phyloP scores from a whole-genome alignment of 2,888 invertebrate species.

The Venusia cambrica region DNA sequence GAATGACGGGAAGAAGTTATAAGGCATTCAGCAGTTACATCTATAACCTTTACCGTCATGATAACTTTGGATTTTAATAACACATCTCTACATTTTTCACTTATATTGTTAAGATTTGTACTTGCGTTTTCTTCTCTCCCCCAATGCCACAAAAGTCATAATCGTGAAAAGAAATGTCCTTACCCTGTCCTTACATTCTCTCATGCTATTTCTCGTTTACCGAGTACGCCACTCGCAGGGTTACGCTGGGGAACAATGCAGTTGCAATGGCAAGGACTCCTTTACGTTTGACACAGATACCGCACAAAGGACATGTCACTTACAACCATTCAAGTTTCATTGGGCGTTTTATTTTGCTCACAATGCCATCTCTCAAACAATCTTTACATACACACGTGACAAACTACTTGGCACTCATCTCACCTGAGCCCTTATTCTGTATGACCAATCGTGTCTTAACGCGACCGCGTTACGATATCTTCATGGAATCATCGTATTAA shows the following conservation, averaged over 20 bases:
- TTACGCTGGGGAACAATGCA: slow-evolving; percentile 51
- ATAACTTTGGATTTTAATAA: no score
- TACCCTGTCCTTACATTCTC: slow-evolving; percentile 8
- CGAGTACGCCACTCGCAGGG: slow-evolving; percentile 28
- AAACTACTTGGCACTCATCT: no score
- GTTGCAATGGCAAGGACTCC: slow-evolving; percentile 60
- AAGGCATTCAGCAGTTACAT: no score
- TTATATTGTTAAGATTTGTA: slow-evolving; percentile 1
- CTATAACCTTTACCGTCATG: no score
- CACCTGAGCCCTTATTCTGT: no score
- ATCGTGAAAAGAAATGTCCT: slow-evolving; percentile 19
- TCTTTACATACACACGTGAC: no score
- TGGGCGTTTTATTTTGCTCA: slow-evolving; percentile 12
- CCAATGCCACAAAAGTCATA: slow-evolving; percentile 11
- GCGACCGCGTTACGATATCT: no score
- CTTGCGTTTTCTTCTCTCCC: slow-evolving; percentile 5
- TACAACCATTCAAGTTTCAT: slow-evolving; percentile 39
- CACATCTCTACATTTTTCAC: no score
- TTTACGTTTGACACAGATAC: slow-evolving; percentile 59
- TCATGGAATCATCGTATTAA: no score
- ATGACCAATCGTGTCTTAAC: no score
- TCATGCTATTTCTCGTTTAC: slow-evolving; percentile 19
- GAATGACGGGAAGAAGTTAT: no score
- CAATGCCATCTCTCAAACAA: no score
- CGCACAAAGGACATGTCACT: slow-evolving; percentile 60